Conservation (phyloP, 1,140 invertebrate genomes). For the Caenorhabditis briggsae region DNA sequence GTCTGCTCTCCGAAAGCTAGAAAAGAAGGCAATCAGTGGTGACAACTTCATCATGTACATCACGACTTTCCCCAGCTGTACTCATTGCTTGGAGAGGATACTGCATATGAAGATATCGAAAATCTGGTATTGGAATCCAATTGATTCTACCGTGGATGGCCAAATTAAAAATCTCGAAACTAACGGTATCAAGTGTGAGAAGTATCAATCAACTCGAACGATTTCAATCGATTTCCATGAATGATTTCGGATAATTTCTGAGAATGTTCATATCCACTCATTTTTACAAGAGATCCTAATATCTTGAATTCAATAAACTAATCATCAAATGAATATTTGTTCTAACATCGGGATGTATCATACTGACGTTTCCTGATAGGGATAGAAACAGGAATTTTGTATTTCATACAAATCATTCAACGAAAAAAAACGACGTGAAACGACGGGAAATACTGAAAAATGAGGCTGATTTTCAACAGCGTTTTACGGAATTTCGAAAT, state of each 20-base stretch:
- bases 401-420: too few species aligned
- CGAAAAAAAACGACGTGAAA: too few species aligned
- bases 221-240: constrained; percentile 12
- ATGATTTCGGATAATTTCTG: background rate
- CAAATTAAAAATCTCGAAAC: too few species aligned
- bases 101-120: background rate
- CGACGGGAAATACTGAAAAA: too few species aligned
- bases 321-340: background rate
- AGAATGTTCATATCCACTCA: background rate
- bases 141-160: too few species aligned
- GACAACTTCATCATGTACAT: background rate
- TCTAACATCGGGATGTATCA: too few species aligned
- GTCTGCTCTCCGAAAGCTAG: background rate
- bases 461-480: too few species aligned
- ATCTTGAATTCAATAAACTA: background rate
- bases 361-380: too few species aligned
- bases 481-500: too few species aligned
- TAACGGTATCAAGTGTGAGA: background rate
- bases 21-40: background rate
- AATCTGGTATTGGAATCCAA: constrained; percentile 22
- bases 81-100: background rate
- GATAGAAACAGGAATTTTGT: too few species aligned
- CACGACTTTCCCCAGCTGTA: background rate
- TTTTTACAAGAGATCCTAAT: background rate
- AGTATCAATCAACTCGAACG: background rate